Conservation (phyloP, 2,113 vertebrate genomes). For the Campylorhamphus procurvoides region DNA sequence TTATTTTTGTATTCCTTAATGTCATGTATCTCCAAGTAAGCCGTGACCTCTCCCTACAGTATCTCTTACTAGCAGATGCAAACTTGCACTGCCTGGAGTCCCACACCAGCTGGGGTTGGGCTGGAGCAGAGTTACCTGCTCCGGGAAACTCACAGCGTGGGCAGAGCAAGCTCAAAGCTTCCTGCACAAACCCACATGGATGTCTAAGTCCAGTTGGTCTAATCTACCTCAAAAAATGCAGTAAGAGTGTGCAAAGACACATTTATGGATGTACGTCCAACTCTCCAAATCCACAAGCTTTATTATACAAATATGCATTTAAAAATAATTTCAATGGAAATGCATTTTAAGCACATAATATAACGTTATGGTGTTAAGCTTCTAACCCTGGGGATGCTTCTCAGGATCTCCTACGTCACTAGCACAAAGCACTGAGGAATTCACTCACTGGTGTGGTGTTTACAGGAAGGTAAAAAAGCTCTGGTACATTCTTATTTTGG, state of each 20-base stretch:
- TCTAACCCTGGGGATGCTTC: neutral
- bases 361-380: neutral
- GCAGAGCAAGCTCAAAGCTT: neutral
- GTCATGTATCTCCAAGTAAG: neutral
- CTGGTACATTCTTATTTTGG: neutral
- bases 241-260: neutral
- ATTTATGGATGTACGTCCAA: neutral
- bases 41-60: accelerated
- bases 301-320: neutral
- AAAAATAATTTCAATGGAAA: neutral
- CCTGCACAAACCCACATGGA: neutral
- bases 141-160: neutral
- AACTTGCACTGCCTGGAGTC: neutral
- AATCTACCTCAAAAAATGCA: neutral
- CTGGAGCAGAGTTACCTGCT: neutral
- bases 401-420: neutral
- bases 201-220: neutral
- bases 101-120: neutral
- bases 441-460: neutral
- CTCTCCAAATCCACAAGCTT: neutral
- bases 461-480: neutral
- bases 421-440: neutral
- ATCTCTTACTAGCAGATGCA: neutral
- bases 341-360: neutral
- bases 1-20: neutral